phyloP scores from a whole-genome alignment of 35 echinoderm and acorn worm species.

The Diadema setosum region DNA sequence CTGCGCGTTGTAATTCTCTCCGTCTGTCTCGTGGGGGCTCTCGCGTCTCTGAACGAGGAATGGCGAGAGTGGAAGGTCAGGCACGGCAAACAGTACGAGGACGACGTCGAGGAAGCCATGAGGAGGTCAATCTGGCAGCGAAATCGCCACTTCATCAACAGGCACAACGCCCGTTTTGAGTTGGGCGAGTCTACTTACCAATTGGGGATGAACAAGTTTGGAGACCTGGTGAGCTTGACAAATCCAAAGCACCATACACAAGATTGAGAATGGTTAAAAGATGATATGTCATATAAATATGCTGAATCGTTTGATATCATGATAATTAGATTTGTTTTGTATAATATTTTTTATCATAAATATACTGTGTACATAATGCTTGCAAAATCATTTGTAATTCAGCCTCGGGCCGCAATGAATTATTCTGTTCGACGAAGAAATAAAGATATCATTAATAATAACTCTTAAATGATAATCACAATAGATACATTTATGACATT shows the following conservation, averaged over 20 bases:
- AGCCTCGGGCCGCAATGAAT: too few species aligned
- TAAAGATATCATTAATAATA: too few species aligned
- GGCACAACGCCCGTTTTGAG: conserved; percentile 59
- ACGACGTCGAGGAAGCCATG: conserved; percentile 45
- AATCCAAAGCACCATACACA: background rate
- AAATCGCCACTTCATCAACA: conserved; percentile 55
- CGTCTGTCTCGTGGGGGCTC: too few species aligned
- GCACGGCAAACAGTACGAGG: conserved; percentile 34
- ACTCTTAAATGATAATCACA: too few species aligned
- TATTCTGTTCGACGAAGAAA: too few species aligned
- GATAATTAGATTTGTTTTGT: too few species aligned
- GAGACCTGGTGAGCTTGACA: conserved; percentile 60
- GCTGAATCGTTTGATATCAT: background rate
- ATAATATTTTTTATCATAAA: too few species aligned
- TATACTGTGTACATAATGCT: too few species aligned
- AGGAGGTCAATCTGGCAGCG: conserved; percentile 74
- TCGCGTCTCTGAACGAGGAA: conserved; percentile 33
- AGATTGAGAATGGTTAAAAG: background rate
- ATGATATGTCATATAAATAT: background rate
- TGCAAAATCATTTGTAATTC: too few species aligned
- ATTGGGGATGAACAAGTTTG: conserved; percentile 76
- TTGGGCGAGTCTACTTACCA: conserved; percentile 59
- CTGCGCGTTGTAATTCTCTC: too few species aligned
- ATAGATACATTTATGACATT: too few species aligned
- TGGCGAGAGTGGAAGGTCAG: conserved; percentile 59